phyloP scores from a whole-genome alignment of 2,888 invertebrate species.

The Thecophora atra region DNA sequence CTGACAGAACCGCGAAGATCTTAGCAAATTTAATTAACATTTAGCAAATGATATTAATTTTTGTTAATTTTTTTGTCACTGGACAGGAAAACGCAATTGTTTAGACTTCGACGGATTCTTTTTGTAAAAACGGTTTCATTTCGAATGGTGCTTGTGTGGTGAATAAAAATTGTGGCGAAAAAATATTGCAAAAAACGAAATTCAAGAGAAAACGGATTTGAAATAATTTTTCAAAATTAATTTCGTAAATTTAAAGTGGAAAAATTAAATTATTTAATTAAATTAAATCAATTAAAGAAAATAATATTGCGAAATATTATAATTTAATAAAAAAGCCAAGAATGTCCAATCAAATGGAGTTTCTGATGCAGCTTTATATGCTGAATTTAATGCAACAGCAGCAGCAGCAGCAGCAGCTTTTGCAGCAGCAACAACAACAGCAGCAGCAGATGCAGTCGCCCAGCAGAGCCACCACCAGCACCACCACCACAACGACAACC shows the following conservation, averaged over 20 bases:
- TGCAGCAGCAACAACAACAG: conserved; percentile 50
- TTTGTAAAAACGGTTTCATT: not conserved
- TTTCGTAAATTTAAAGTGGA: not conserved
- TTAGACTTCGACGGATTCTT: not conserved
- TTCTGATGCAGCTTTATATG: conserved; percentile 64
- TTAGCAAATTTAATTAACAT: conserved; percentile 5
- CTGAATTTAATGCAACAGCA: conserved; percentile 64
- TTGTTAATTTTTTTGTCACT: conserved; percentile 36
- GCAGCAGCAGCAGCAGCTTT: conserved; percentile 56
- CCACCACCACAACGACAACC: conserved; percentile 40
- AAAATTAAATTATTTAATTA: conserved; percentile 37
- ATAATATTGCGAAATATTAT: conserved; percentile 23
- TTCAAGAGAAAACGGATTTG: not conserved
- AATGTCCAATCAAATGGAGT: conserved; percentile 63
- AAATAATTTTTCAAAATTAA: not conserved
- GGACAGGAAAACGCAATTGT: not conserved
- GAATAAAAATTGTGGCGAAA: not conserved
- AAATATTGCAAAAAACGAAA: not conserved
- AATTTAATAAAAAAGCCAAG: conserved; percentile 40
- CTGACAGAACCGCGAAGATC: conserved; percentile 13
- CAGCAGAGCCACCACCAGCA: conserved; percentile 43
- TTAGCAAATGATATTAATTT: conserved; percentile 31
- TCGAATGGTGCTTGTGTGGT: not conserved
- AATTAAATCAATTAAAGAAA: conserved; percentile 35
- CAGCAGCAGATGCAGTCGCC: conserved; percentile 44